Evolutionary conservation across 1,140 invertebrate genomes (phyloP).

Genomic region (Drosophila mayri): DNA sequence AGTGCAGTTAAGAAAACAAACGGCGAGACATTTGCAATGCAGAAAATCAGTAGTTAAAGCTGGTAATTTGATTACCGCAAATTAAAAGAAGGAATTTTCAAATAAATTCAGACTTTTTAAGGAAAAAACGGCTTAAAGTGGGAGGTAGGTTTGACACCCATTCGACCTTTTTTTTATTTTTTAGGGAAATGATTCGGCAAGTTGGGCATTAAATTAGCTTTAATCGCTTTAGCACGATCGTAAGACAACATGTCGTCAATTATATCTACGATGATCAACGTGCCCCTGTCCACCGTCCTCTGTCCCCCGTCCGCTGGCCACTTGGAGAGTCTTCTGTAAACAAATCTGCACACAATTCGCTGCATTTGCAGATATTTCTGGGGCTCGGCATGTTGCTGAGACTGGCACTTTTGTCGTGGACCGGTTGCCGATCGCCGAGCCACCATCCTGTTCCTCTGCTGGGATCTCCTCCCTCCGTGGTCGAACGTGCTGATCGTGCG

Average conservation of each 20-base stretch:
- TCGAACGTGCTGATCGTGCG: constrained; percentile 84
- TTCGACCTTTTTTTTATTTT: constrained; percentile 19
- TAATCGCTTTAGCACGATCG: constrained; percentile 84
- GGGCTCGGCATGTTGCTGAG: constrained; percentile 71
- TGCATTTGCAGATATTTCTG: constrained; percentile 66
- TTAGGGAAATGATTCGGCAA: constrained; percentile 7
- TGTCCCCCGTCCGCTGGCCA: not conserved
- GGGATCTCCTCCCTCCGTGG: constrained; percentile 15
- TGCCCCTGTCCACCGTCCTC: not conserved
- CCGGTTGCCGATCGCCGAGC: constrained; percentile 46
- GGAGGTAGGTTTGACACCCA: not conserved
- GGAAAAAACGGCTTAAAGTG: not conserved
- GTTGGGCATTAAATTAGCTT: constrained; percentile 74
- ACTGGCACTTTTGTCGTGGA: constrained; percentile 72
- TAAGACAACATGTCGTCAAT: constrained; percentile 84
- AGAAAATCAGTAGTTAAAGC: constrained; percentile 24
- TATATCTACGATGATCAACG: constrained; percentile 81
- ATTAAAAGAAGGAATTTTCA: constrained; percentile 10
- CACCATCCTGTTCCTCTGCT: constrained; percentile 24
- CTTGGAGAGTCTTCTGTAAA: constrained; percentile 69
- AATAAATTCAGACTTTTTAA: not conserved
- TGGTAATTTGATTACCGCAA: constrained; percentile 29
- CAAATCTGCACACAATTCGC: constrained; percentile 81
- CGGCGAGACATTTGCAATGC: constrained; percentile 42
- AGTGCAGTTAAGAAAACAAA: constrained; percentile 53